These are phyloP conservation scores for Dallia pectoralis DNA, from an alignment of 2,797 vertebrate species.

Conservation along the genomic window DNA sequence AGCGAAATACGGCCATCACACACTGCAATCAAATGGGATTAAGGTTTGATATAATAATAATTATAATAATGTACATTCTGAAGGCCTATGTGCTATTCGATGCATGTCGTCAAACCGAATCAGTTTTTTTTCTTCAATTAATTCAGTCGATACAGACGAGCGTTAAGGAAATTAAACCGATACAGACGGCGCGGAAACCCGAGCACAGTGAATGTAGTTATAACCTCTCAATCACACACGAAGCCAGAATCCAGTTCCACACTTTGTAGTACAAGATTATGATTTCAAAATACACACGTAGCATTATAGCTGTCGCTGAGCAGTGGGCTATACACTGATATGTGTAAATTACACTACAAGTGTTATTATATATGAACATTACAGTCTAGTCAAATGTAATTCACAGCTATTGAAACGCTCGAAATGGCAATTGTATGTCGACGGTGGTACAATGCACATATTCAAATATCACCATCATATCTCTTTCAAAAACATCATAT, in stretches of 20 bases:
- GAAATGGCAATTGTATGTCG: too few species aligned
- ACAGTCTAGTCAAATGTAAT: too few species aligned
- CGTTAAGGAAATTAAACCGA: constrained; percentile 31
- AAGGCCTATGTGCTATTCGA: constrained; percentile 43
- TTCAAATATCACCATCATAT: too few species aligned
- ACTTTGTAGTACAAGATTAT: too few species aligned
- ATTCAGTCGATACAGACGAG: constrained; percentile 42
- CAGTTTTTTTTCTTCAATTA: constrained; percentile 49
- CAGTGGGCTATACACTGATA: too few species aligned
- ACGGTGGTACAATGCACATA: too few species aligned
- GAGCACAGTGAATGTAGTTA: not conserved
- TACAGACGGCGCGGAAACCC: not conserved
- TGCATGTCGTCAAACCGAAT: constrained; percentile 39
- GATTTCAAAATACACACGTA: too few species aligned
- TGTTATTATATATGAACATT: too few species aligned
- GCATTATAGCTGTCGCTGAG: too few species aligned
- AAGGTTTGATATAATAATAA: constrained; percentile 40
- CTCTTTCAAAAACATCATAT: too few species aligned
- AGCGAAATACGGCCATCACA: constrained; percentile 32
- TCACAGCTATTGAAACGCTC: too few species aligned
- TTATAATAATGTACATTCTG: constrained; percentile 63
- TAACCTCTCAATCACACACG: not conserved
- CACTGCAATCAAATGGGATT: constrained; percentile 4
- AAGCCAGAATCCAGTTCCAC: not conserved
- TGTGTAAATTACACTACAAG: too few species aligned